Conservation (phyloP, 1,140 invertebrate genomes). For the Drosophila arawakana region DNA sequence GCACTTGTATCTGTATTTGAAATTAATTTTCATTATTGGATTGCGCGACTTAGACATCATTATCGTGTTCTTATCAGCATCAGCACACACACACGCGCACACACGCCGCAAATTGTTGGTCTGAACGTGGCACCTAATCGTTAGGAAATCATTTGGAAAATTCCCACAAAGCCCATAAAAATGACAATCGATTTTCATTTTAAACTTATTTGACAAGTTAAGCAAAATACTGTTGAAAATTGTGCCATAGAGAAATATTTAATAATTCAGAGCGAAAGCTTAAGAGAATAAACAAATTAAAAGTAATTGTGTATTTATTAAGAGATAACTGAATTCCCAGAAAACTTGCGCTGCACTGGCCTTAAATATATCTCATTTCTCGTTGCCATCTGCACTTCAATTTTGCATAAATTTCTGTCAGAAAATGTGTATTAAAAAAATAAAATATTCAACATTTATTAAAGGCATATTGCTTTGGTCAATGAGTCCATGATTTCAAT, state of each 20-base stretch:
- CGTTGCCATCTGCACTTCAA: background rate
- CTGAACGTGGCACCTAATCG: slow-evolving; percentile 65
- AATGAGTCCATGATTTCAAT: slow-evolving; percentile 56
- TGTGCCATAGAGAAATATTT: background rate
- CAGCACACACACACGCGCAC: slow-evolving; percentile 20
- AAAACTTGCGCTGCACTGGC: too few species aligned
- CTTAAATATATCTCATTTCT: background rate
- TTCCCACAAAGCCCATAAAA: slow-evolving; percentile 48
- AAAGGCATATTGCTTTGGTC: slow-evolving; percentile 11
- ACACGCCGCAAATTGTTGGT: slow-evolving; percentile 29
- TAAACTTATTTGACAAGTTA: slow-evolving; percentile 28
- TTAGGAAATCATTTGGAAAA: slow-evolving; percentile 56
- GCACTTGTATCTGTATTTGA: slow-evolving; percentile 47
- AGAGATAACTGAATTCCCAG: too few species aligned
- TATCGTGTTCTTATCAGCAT: slow-evolving; percentile 74
- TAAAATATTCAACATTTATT: slow-evolving; percentile 9
- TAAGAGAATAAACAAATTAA: background rate
- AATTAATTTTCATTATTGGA: slow-evolving; percentile 83
- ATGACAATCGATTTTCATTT: slow-evolving; percentile 65
- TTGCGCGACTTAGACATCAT: slow-evolving; percentile 78
- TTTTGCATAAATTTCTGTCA: background rate
- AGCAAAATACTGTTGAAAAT: slow-evolving; percentile 5
- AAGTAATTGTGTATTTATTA: background rate
- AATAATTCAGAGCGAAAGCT: background rate
- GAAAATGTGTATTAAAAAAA: background rate